A percentile compares a stretch with the other conserved stretches of the same genome.
These are phyloP conservation scores for Pseudoatta argentina DNA, from an alignment of 1,140 invertebrate species.

Conservation along the genomic window DNA sequence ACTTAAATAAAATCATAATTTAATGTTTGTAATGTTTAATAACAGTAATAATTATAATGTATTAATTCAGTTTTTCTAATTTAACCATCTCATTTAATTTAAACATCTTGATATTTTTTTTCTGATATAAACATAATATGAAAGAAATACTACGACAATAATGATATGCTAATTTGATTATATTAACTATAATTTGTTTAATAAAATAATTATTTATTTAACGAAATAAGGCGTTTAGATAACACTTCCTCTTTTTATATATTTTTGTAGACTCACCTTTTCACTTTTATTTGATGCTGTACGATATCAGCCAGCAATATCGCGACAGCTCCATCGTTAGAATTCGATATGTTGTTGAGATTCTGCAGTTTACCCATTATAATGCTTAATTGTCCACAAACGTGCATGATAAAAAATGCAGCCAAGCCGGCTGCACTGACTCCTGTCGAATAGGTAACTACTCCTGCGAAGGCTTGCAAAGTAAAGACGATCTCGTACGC, in stretches of 20 bases:
- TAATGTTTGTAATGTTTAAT: background rate
- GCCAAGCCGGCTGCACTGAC: constrained; percentile 59
- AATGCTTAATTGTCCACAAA: constrained; percentile 65
- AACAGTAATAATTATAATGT: background rate
- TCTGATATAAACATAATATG: background rate
- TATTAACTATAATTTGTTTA: background rate
- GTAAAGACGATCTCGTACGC: constrained; percentile 72
- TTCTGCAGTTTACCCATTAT: constrained; percentile 54
- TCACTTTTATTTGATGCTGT: constrained; percentile 60
- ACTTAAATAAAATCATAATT: background rate
- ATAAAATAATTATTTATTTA: background rate
- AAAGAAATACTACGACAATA: background rate
- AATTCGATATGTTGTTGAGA: background rate
- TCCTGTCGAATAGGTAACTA: constrained; percentile 56
- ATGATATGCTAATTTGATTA: background rate
- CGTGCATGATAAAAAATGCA: constrained; percentile 65
- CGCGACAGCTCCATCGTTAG: background rate
- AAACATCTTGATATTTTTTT: background rate
- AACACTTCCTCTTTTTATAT: background rate
- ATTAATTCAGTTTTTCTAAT: background rate
- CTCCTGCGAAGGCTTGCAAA: constrained; percentile 61
- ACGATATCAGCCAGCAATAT: constrained; percentile 49
- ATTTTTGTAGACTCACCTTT: constrained; percentile 29
- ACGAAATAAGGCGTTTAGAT: background rate
- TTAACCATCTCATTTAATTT: background rate